Base-by-base conservation (phyloP, 2,113 vertebrate species). In the Eulemur macaco region DNA sequence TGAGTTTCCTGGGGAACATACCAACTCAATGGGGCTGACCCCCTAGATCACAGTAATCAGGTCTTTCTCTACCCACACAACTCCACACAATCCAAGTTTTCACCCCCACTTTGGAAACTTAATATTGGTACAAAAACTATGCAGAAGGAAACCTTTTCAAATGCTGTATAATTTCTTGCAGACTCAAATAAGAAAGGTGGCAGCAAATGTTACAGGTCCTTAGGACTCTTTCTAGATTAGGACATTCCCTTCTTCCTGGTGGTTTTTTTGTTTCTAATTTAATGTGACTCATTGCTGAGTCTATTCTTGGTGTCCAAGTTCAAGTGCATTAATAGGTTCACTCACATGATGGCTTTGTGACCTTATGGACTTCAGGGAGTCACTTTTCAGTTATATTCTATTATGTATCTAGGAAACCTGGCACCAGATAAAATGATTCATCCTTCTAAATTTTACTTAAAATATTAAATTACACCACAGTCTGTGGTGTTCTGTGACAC, bases 381-480 rank as follows among this genome's bases (percentile, higher is more conserved):
- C 58, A 83, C 27, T 93, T 94, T 91, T 80, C 60, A 76, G 14
- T 89, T 94, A 73, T 68, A 82, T 86, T 58, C 42, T 80, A 47
- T 94, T 91, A 88, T 74, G 14, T 85, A 78, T 92, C 86, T 88
- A 84, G 58, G 91, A 95, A 97, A 93, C 91, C 74, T 94, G 42
- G 74, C 86, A 86, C 66, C 66, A 66, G 20, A 68, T 66, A 71
- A 92, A 93, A 95, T 97, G 89, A 97, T 68, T 81, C 86, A 95
- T 97, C 64, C 64, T 77, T 94, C 54, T 64, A 78, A 83, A 45
- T 74, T 95, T 95, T 78, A 74, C 68, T 91, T 96, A 95, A 85
- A 91, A 39, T 89, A 94, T 91, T 82, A 94, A 95, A 89, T 92
- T 78, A 50, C 23, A 94, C 56, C 58, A 42, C 11, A 52, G 29